Evolutionary conservation across 2,113 vertebrate genomes (phyloP).

Genomic region (Microcebus murinus): DNA sequence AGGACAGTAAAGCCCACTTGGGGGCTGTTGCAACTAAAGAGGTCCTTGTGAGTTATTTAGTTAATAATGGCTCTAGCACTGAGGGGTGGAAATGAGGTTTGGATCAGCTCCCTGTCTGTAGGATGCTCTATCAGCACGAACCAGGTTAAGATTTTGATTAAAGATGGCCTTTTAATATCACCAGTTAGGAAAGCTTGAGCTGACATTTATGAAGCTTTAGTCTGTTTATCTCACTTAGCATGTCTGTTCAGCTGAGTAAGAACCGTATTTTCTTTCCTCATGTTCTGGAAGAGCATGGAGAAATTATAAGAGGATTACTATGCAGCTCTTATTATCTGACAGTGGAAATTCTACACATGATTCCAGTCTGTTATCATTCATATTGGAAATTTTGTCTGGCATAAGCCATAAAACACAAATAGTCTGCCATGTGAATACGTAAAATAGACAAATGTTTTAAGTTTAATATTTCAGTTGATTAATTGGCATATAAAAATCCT

Average conservation of each 20-base stretch:
- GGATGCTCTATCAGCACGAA: not conserved
- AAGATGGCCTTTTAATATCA: slow-evolving; percentile 54
- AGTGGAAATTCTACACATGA: slow-evolving; percentile 46
- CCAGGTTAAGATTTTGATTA: not conserved
- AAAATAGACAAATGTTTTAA: not conserved
- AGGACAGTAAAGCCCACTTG: not conserved
- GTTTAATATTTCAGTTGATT: not conserved
- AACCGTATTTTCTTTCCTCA: slow-evolving; percentile 29
- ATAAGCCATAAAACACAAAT: not conserved
- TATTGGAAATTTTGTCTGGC: slow-evolving; percentile 2
- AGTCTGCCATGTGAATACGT: not conserved
- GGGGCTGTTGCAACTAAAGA: not conserved
- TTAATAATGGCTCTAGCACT: not conserved
- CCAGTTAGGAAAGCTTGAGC: not conserved
- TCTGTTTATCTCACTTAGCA: slow-evolving; percentile 27
- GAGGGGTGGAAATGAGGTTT: not conserved
- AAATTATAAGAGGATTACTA: slow-evolving; percentile 52
- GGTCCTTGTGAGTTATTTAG: not conserved
- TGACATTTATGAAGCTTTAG: slow-evolving; percentile 39
- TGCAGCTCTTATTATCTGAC: slow-evolving; percentile 29
- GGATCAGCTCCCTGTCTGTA: not conserved
- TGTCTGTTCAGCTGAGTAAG: slow-evolving; percentile 2
- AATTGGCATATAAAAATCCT: not conserved
- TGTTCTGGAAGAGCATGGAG: slow-evolving; percentile 52
- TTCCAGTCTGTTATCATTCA: not conserved